phyloP scores from a whole-genome alignment of 2,113 vertebrate species.

The Tricholaema leucomelas region DNA sequence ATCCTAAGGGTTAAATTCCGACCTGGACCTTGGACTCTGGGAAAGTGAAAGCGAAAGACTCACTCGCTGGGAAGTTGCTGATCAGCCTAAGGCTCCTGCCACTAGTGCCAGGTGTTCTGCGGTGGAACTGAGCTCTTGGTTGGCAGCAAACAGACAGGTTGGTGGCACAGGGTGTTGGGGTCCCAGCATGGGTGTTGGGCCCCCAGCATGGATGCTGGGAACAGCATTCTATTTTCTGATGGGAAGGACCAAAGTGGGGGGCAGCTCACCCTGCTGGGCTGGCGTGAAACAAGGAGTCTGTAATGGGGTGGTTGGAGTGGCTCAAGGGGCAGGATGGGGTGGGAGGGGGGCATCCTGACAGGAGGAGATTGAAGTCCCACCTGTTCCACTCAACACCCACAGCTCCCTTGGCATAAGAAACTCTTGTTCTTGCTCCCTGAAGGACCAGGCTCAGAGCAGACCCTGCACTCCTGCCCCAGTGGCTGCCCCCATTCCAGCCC shows the following conservation, averaged over 20 bases:
- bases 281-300: neutral
- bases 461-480: rapidly evolving
- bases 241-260: no score
- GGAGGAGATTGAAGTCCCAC: rapidly evolving
- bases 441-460: rapidly evolving
- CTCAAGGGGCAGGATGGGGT: neutral
- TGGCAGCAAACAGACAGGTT: rapidly evolving
- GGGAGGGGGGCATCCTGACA: neutral
- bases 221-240: neutral
- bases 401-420: neutral
- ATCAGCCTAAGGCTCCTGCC: no score
- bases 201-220: no score
- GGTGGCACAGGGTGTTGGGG: neutral
- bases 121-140: neutral
- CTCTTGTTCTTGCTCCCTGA: neutral
- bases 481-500: rapidly evolving
- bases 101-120: no score
- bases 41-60: no score
- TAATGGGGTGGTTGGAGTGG: no score
- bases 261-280: rapidly evolving
- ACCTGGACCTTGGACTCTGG: no score
- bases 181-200: no score
- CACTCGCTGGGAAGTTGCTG: no score
- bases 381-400: rapidly evolving
- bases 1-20: no score